Base-by-base conservation (phyloP, 2,797 vertebrate genomes). In the Coccyzus lansbergi region DNA sequence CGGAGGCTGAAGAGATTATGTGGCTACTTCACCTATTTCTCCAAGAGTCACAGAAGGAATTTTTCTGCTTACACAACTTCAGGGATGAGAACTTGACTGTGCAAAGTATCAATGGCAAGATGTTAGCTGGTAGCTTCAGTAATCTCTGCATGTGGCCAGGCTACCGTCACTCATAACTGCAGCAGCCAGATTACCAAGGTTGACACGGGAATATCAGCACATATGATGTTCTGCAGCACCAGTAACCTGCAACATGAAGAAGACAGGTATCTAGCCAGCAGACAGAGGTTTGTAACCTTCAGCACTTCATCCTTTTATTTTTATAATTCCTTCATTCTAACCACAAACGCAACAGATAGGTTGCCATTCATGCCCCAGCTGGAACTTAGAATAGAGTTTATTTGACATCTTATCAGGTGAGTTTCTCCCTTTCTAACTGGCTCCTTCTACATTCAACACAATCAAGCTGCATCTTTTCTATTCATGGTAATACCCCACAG, bases 21-120 rank as follows among this genome's bases (percentile, higher is more conserved):
- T 52, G 55, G 85, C 64, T 93, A 79, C 21, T 76, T 92, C 12
- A 67, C 62, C 46, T 91, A 86, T 56, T 95, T 92, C 69, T 81
- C 55, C 28, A 59, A 40, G 48, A 83, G 82, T 55, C 87, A 81
- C 65, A 89, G 48, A 62, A 83, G 78, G 75, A 80, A 64, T 67
- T 71, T 38, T 77, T 87, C 82, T 94, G 71, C 38, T 90, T 78
- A 52, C 46, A 91, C 51, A 85, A 87, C 42, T 85, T 87, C 62
- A 85, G 62, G 34, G 68, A 84, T 75, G 56, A 88, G 75, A 89
- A 80, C 9, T 3, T 56, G 21, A 63, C 71, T 25, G 20, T 51
- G 55, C 62, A 79, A 87, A 92, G 17, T 38, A 94, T 24, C 71
- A 85, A 3, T 6, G 20, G 51, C 62, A 64, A 81, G 59, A 53